Base-by-base conservation (phyloP, 2,888 invertebrate genomes). In the Diarsia mendica region DNA sequence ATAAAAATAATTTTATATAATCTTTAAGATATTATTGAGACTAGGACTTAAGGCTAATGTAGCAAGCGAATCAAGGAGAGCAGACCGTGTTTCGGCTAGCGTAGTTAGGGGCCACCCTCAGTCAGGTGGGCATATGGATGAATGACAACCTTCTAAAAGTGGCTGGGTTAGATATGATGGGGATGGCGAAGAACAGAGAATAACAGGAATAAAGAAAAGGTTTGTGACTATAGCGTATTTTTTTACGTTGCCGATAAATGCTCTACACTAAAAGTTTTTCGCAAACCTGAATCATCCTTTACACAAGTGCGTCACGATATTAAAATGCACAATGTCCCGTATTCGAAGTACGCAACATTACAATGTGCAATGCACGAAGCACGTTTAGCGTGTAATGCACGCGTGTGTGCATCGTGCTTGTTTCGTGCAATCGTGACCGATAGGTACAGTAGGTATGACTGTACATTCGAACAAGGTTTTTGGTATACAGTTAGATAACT, bases 361-460 rank as follows among this genome's bases (percentile, higher is more conserved):
- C 60, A 39, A 65, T 66, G 65, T 72, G 85, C 60, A 75, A 65
- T 75, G 61, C 77, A 69, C 67, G 72, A 70, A 51, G 53, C 79
- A 83, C 83, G 85, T 71, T 85, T 85, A 67, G 51, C 67, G 23
- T 74, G 72, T 81, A 75, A 67, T 39, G 61, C 67, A 72, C 65
- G 72, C 61, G 15, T 72, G 60, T 80, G 67, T 75, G 55, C 61
- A 65, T 18, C 51, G 69, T 71, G 74, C 63, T 46, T 66, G 74
- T 78, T 80, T 78, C 82, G 48, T 75, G 63, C 79, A 77, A 82
- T 88, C 87, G 88, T 87, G 87, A 83, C 83, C n/a, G n/a, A n/a
- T n/a, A 64, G 72, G 83, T 80, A 77, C 48, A 44, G 61, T n/a
- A n/a, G n/a, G n/a, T 63, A 67, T 67, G 70, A 66, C 39, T 79